Evolutionary conservation across 53 echinoderm and acorn worm genomes (phyloP).

Genomic region (Antedon mediterranea): DNA sequence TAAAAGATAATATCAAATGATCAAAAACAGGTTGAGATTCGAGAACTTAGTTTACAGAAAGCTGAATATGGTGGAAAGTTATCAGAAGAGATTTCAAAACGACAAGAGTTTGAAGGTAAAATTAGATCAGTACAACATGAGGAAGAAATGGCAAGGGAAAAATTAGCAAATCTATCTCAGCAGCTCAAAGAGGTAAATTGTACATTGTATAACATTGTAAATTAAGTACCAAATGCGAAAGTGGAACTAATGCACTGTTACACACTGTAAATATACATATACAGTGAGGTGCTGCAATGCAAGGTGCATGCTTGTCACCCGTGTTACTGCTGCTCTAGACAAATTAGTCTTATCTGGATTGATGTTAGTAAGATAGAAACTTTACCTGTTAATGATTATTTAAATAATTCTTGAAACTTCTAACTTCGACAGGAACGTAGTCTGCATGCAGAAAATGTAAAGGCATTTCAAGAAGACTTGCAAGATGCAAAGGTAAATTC

Average conservation of each 20-base stretch:
- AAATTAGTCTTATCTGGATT: too few species aligned
- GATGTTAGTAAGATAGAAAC: too few species aligned
- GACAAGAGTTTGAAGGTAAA: conserved; percentile 36
- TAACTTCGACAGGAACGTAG: neutral
- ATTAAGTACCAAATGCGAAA: too few species aligned
- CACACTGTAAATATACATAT: too few species aligned
- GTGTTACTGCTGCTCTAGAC: too few species aligned
- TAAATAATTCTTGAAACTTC: neutral
- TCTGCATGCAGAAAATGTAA: neutral
- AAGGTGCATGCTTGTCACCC: too few species aligned
- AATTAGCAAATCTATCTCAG: conserved; percentile 23
- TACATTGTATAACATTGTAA: too few species aligned
- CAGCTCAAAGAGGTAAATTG: conserved; percentile 75
- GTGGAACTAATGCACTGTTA: too few species aligned
- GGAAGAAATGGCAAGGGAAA: conserved; percentile 39
- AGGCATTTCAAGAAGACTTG: neutral
- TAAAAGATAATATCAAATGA: too few species aligned
- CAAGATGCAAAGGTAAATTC: neutral
- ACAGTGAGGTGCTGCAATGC: too few species aligned
- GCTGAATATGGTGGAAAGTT: conserved; percentile 36
- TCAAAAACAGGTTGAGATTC: conserved; percentile 38
- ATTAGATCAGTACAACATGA: conserved; percentile 33
- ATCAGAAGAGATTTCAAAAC: conserved; percentile 32
- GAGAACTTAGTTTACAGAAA: conserved; percentile 29
- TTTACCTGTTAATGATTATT: too few species aligned